Conservation (phyloP, 2,113 vertebrate genomes). For the Paracanthobrama guichenoti region DNA sequence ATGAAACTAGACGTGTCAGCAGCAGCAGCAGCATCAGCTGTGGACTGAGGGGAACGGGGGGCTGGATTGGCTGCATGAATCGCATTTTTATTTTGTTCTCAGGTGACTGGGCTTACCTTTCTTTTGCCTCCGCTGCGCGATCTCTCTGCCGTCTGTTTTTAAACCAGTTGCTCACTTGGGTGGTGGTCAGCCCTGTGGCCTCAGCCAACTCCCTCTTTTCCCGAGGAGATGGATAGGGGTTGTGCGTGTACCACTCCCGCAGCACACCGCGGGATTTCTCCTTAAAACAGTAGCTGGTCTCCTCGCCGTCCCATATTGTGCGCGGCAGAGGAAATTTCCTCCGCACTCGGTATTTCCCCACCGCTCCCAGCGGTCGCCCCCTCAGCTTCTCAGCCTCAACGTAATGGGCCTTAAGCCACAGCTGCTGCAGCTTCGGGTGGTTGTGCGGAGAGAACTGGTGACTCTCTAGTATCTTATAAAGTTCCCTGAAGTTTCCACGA, state of each 20-base stretch:
- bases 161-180: slow-evolving; percentile 99
- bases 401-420: slow-evolving; percentile 99
- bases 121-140: slow-evolving; percentile 97
- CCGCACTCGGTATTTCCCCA: slow-evolving; percentile 95
- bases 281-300: slow-evolving; percentile 99
- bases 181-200: slow-evolving; percentile 97
- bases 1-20: background rate
- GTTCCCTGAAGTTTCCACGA: slow-evolving; percentile 96
- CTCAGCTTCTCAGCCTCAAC: slow-evolving; percentile 97
- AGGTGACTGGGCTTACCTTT: slow-evolving; percentile 79
- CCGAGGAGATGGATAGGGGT: slow-evolving; percentile 96
- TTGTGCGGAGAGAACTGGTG: slow-evolving; percentile 98
- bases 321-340: slow-evolving; percentile 97
- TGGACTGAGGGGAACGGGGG: background rate
- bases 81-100: background rate
- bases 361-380: slow-evolving; percentile 92
- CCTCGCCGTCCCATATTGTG: slow-evolving; percentile 99
- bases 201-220: slow-evolving; percentile 97
- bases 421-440: slow-evolving; percentile 97
- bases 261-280: slow-evolving; percentile 96
- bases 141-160: slow-evolving; percentile 97
- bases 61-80: background rate
- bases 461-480: slow-evolving; percentile 98
- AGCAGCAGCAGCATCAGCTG: background rate
- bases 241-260: slow-evolving; percentile 98